Percentiles rank a stretch among this genome's conserved stretches.
These are phyloP conservation scores for Trachelus iudaicus DNA, from an alignment of 2,888 invertebrate species.

Conservation along the genomic window DNA sequence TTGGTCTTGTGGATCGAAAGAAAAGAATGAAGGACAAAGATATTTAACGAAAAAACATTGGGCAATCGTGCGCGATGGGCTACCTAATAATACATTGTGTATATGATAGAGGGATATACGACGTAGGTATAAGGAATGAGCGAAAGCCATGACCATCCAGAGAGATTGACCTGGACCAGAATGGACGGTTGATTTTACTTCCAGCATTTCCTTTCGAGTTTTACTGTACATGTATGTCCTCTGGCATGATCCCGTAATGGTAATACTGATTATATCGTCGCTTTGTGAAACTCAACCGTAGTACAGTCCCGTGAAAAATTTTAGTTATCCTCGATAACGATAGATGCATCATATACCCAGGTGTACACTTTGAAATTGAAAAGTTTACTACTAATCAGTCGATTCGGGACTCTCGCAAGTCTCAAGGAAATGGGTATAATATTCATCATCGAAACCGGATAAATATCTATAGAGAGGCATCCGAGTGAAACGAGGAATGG, in stretches of 20 bases:
- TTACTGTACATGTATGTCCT: background rate
- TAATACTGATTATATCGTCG: background rate
- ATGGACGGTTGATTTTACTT: background rate
- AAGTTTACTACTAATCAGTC: background rate
- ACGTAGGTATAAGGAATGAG: background rate
- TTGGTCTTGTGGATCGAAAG: background rate
- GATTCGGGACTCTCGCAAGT: background rate
- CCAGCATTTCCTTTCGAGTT: background rate
- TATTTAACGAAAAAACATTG: background rate
- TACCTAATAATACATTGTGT: background rate
- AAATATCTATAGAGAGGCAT: background rate
- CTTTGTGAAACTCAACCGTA: background rate
- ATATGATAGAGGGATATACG: background rate
- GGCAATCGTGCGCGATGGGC: background rate
- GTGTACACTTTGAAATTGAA: background rate
- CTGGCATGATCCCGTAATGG: background rate
- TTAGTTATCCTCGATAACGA: background rate
- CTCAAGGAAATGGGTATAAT: no score
- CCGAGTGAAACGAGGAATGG: background rate
- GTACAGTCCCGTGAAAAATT: background rate
- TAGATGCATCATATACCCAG: background rate
- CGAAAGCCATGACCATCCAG: background rate
- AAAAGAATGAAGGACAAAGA: background rate
- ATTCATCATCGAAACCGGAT: background rate
- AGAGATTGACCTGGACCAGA: background rate